Conservation (phyloP, 2,888 invertebrate genomes). For the Morpho achilles region DNA sequence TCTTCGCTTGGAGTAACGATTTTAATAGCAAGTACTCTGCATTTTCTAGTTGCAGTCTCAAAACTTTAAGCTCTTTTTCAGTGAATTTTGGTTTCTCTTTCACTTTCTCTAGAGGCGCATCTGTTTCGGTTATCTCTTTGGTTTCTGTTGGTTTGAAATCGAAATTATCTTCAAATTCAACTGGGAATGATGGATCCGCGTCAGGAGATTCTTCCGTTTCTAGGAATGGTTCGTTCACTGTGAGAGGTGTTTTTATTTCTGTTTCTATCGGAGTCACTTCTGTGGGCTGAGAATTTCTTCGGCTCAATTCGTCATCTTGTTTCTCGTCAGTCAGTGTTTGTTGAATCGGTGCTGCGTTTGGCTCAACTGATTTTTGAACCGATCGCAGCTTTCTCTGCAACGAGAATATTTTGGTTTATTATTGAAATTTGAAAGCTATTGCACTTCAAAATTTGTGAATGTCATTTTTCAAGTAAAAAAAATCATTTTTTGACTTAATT, state of each 20-base stretch:
- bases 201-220: constrained; percentile 36
- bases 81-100: constrained; percentile 74
- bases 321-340: constrained; percentile 58
- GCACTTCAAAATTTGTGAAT: no score
- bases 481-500: no score
- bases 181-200: constrained; percentile 52
- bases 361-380: constrained; percentile 78
- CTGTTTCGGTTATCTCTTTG: constrained; percentile 42
- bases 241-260: constrained; percentile 24
- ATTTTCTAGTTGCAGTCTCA: constrained; percentile 82
- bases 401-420: constrained; percentile 42
- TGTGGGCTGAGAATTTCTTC: constrained; percentile 25
- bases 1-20: constrained; percentile 82
- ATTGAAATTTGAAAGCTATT: no score
- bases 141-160: constrained; percentile 44
- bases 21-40: constrained; percentile 83
- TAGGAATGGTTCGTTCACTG: constrained; percentile 27
- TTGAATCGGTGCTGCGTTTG: constrained; percentile 50
- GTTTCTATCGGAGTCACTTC: constrained; percentile 9
- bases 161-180: constrained; percentile 55
- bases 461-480: no score
- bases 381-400: constrained; percentile 83
- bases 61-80: constrained; percentile 77
- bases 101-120: constrained; percentile 38
- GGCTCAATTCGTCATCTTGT: constrained; percentile 41